Percentiles rank a stretch among this genome's conserved stretches.
Conservation (phyloP, 2,888 invertebrate genomes). For the Empis stercorea region DNA sequence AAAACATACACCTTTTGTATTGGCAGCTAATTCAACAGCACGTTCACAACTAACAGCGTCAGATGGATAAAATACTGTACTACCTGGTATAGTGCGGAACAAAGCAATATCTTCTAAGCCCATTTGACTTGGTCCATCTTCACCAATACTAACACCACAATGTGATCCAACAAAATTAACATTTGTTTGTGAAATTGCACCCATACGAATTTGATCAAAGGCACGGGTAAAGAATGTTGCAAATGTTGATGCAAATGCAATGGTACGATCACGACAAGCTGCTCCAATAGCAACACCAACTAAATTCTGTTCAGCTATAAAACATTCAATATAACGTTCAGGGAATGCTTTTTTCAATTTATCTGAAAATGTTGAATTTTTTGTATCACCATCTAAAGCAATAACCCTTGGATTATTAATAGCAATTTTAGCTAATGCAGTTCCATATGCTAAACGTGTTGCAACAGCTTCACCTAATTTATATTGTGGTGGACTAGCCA, state of each 20-base stretch:
- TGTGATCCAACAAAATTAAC: slow-evolving; percentile 95
- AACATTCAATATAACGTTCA: slow-evolving; percentile 84
- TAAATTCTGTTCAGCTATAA: slow-evolving; percentile 97
- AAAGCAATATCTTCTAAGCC: slow-evolving; percentile 95
- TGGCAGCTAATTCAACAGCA: slow-evolving; percentile 90
- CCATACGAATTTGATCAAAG: slow-evolving; percentile 99
- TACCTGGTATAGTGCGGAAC: slow-evolving; percentile 82
- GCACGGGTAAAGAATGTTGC: slow-evolving; percentile 95
- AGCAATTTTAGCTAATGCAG: slow-evolving; percentile 78
- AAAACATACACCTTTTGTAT: slow-evolving; percentile 89
- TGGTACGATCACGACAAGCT: slow-evolving; percentile 80
- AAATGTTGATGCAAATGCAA: slow-evolving; percentile 94
- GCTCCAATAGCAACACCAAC: slow-evolving; percentile 93
- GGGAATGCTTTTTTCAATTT: slow-evolving; percentile 66
- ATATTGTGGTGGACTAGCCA: slow-evolving; percentile 75
- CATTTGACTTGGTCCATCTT: slow-evolving; percentile 99
- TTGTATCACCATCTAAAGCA: slow-evolving; percentile 94
- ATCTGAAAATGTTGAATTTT: slow-evolving; percentile 96
- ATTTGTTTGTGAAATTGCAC: slow-evolving; percentile 95
- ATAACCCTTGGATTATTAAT: slow-evolving; percentile 67
- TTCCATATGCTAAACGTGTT: slow-evolving; percentile 89
- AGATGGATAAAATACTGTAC: slow-evolving; percentile 64
- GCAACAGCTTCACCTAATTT: slow-evolving; percentile 65
- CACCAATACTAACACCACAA: slow-evolving; percentile 96
- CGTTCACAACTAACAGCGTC: slow-evolving; percentile 94